phyloP scores from a whole-genome alignment of 2,113 vertebrate genomes.

The Coptodon rendalli region DNA sequence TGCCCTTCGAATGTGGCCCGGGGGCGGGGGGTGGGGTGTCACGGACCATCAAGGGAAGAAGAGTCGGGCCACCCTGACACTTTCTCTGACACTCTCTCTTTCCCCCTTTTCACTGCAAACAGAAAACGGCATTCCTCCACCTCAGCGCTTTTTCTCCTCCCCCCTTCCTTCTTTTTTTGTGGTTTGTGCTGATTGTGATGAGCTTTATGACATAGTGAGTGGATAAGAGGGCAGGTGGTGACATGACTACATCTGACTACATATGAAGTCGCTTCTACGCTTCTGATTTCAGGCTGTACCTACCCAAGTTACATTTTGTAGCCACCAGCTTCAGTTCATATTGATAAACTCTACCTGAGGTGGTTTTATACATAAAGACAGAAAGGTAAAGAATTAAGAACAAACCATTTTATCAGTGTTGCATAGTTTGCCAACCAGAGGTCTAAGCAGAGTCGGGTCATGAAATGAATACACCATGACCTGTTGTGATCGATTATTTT shows the following conservation, averaged over 20 bases:
- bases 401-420: background rate
- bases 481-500: background rate
- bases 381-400: background rate
- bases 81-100: conserved; percentile 49
- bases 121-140: conserved; percentile 60
- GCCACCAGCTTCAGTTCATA: background rate
- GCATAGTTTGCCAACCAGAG: background rate
- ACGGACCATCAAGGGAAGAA: conserved; percentile 17
- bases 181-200: conserved; percentile 51
- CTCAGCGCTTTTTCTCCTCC: conserved; percentile 49
- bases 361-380: background rate
- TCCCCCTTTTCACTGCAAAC: conserved; percentile 44
- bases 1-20: conserved; percentile 41
- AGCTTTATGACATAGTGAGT: background rate
- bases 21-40: background rate
- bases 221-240: background rate
- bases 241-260: background rate
- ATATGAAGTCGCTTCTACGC: background rate
- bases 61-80: conserved; percentile 26
- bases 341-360: background rate
- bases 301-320: background rate
- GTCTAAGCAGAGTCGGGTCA: background rate
- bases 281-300: background rate
- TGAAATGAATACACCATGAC: background rate
- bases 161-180: background rate